These are phyloP conservation scores for Morbakka virulenta DNA, from an alignment of 30 jellyfish, hydroid and myxozoan species.

Conservation along the genomic window DNA sequence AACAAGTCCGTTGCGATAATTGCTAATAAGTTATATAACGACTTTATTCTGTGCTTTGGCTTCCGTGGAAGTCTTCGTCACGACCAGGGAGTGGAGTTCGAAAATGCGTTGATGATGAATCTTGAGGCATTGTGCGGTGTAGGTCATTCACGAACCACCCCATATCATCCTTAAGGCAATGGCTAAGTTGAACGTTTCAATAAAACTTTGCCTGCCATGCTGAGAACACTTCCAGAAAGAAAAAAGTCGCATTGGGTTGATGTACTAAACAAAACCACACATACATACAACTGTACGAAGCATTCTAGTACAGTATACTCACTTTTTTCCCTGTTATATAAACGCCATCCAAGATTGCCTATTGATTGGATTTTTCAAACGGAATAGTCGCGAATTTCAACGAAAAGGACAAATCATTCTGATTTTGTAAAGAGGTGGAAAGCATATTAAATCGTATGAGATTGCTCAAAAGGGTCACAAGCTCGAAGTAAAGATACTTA, in stretches of 20 bases:
- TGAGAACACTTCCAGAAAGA: conserved; percentile 20
- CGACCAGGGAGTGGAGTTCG: conserved; percentile 35
- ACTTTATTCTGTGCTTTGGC: conserved; percentile 26
- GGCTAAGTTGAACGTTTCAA: too few species aligned
- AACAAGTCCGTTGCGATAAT: too few species aligned
- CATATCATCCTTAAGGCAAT: too few species aligned
- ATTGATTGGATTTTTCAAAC: too few species aligned
- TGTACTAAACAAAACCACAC: conserved; percentile 1
- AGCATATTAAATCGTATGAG: conserved; percentile 30
- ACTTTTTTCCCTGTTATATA: conserved; percentile 8
- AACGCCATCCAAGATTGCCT: conserved; percentile 32
- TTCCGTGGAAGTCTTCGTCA: conserved; percentile 12
- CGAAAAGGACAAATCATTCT: conserved; percentile 5
- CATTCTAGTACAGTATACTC: background rate
- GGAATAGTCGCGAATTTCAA: background rate
- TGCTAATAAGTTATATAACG: background rate
- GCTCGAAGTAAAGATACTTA: too few species aligned
- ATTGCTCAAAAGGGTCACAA: too few species aligned
- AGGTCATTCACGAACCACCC: too few species aligned
- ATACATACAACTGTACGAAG: too few species aligned
- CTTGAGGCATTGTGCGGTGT: background rate
- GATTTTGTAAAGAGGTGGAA: too few species aligned
- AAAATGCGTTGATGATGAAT: background rate
- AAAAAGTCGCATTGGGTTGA: conserved; percentile 4
- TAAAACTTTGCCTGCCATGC: conserved; percentile 7